A percentile compares a stretch with the other conserved stretches of the same genome.
phyloP scores from a whole-genome alignment of 2,888 invertebrate species.

The Lycocerus yunnanus region DNA sequence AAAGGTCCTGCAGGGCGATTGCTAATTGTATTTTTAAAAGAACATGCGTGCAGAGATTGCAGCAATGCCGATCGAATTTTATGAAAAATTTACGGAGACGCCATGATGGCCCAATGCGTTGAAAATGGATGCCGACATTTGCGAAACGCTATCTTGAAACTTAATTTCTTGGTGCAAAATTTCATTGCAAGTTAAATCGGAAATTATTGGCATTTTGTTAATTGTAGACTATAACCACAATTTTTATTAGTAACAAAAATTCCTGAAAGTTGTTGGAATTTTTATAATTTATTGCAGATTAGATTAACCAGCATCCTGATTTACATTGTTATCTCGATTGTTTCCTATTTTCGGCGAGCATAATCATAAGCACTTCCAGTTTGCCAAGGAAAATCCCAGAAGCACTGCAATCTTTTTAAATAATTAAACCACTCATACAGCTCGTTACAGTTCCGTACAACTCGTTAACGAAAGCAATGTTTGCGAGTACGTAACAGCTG shows the following conservation, averaged over 20 bases:
- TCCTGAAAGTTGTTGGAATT: not conserved
- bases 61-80: too few relatives aligned
- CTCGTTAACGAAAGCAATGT: slow-evolving; percentile 2
- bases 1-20: too few relatives aligned
- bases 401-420: not conserved
- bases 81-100: too few relatives aligned
- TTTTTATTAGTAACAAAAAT: not conserved
- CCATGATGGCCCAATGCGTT: too few relatives aligned
- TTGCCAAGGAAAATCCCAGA: not conserved
- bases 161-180: too few relatives aligned
- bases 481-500: slow-evolving; percentile 35
- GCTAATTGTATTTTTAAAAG: too few relatives aligned
- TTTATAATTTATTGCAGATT: not conserved
- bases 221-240: not conserved
- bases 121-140: too few relatives aligned
- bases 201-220: too few relatives aligned
- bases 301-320: not conserved
- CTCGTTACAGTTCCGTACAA: not conserved
- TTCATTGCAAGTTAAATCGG: too few relatives aligned
- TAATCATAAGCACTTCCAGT: not conserved
- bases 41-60: too few relatives aligned
- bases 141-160: too few relatives aligned
- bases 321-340: not conserved
- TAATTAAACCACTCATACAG: not conserved
- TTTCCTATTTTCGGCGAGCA: not conserved